Conservation (phyloP, 2,113 vertebrate genomes). For the Lycaon pictus region DNA sequence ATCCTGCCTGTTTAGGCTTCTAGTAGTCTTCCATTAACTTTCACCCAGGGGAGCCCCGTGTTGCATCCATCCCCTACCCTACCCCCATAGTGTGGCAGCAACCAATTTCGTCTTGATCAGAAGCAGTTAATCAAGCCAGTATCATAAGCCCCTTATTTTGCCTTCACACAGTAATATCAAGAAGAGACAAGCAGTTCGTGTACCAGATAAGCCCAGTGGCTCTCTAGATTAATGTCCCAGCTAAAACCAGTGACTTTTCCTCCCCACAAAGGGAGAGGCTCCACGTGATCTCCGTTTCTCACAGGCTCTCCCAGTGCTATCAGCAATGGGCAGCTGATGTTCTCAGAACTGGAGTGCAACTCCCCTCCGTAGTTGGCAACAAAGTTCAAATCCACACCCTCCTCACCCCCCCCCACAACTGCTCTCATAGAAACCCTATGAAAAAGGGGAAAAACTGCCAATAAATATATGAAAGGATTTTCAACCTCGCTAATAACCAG, state of each 20-base stretch:
- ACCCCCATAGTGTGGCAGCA: background rate
- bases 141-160: background rate
- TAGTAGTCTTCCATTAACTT: background rate
- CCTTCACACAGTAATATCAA: background rate
- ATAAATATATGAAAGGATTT: background rate
- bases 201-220: background rate
- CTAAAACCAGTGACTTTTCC: slow-evolving; percentile 29
- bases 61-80: background rate
- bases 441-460: background rate
- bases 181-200: background rate
- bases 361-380: background rate
- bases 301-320: background rate
- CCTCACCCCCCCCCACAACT: background rate
- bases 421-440: background rate
- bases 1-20: background rate
- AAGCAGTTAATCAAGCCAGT: background rate
- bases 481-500: slow-evolving; percentile 17
- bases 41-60: background rate
- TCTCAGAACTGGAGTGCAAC: background rate
- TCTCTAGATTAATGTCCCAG: slow-evolving; percentile 17
- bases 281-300: background rate
- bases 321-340: background rate
- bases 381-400: background rate
- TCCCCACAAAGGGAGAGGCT: background rate
- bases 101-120: background rate